Percentiles rank a stretch among this genome's conserved stretches.
These are phyloP conservation scores for Patella pellucida DNA, from an alignment of 2,888 invertebrate species.

Conservation along the genomic window DNA sequence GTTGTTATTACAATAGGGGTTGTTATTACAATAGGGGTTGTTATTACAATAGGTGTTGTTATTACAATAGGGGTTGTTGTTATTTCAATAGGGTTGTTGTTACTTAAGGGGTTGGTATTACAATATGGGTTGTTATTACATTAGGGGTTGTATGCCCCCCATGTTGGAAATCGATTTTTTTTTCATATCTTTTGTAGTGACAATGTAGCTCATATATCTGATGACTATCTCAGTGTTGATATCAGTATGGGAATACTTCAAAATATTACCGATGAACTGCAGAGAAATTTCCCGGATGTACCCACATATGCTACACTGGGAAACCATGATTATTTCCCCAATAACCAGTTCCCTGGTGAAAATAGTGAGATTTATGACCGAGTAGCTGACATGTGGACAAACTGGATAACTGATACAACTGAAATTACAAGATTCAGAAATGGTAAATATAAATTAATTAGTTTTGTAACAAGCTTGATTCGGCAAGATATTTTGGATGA, in stretches of 20 bases:
- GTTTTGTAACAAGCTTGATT: no score
- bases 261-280: constrained; percentile 80
- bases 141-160: no score
- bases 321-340: constrained; percentile 81
- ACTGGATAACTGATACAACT: constrained; percentile 82
- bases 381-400: constrained; percentile 77
- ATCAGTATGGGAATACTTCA: constrained; percentile 82
- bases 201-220: constrained; percentile 82
- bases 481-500: no score
- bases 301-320: constrained; percentile 92
- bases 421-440: constrained; percentile 85
- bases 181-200: constrained; percentile 77
- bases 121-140: no score
- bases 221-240: constrained; percentile 79
- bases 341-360: constrained; percentile 73
- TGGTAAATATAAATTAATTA: constrained; percentile 74
- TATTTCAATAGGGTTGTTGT: no score
- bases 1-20: no score
- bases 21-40: no score
- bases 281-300: constrained; percentile 75
- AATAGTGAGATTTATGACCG: constrained; percentile 74
- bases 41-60: no score
- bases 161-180: no score
- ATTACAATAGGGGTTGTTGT: no score
- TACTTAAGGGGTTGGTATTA: no score